A percentile compares a stretch with the other conserved stretches of the same genome.
phyloP scores from a whole-genome alignment of 2,888 invertebrate species.

The Endotricha flammealis region DNA sequence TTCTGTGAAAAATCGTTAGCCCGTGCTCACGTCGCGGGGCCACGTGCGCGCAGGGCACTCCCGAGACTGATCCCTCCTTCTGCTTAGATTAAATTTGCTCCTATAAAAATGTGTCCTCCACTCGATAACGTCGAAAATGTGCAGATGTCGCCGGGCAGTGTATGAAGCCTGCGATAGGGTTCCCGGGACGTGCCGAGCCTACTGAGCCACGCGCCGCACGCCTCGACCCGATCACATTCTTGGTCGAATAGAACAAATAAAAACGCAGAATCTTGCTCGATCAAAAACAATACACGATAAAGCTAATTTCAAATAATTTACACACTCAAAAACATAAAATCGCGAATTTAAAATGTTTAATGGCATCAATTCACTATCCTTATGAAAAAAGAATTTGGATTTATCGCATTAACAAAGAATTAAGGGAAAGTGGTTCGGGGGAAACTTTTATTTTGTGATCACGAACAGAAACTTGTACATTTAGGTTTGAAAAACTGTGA shows the following conservation, averaged over 20 bases:
- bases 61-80: slow-evolving; percentile 68
- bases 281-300: slow-evolving; percentile 10
- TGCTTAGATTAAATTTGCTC: slow-evolving; percentile 75
- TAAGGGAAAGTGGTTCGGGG: slow-evolving; percentile 50
- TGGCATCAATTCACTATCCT: slow-evolving; percentile 4
- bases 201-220: slow-evolving; percentile 30
- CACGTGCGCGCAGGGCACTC: slow-evolving; percentile 64
- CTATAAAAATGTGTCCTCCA: slow-evolving; percentile 67
- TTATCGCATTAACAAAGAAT: slow-evolving; percentile 57
- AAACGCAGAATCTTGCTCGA: slow-evolving; percentile 33
- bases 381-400: slow-evolving; percentile 42
- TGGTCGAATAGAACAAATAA: slow-evolving; percentile 32
- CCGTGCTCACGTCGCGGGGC: slow-evolving; percentile 52
- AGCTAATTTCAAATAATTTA: slow-evolving; percentile 1
- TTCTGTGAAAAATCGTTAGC: slow-evolving; percentile 63
- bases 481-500: slow-evolving; percentile 65
- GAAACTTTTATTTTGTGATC: slow-evolving; percentile 68
- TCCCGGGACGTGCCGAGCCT: slow-evolving; percentile 57
- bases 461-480: slow-evolving; percentile 67
- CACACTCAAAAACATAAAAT: not conserved
- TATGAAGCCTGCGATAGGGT: slow-evolving; percentile 65
- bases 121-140: slow-evolving; percentile 68
- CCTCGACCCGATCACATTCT: slow-evolving; percentile 8
- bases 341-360: slow-evolving; percentile 3
- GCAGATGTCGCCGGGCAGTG: slow-evolving; percentile 67